These are phyloP conservation scores for Masticophis lateralis DNA, from an alignment of 2,797 vertebrate genomes.

Conservation along the genomic window DNA sequence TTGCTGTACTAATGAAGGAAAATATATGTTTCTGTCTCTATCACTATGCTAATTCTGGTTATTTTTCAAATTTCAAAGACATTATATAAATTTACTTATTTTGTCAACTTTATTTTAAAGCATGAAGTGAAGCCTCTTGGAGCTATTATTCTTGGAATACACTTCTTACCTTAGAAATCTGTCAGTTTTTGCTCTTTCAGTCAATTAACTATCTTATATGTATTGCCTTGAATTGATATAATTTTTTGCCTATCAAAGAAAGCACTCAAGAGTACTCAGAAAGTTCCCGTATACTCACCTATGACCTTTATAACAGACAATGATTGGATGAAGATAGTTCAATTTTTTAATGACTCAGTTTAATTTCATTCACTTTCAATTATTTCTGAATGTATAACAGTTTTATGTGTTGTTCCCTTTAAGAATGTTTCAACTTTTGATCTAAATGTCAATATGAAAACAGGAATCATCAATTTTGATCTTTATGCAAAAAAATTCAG, in stretches of 20 bases:
- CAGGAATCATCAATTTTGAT: conserved; percentile 46
- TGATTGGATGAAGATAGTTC: background rate
- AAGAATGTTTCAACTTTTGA: conserved; percentile 18
- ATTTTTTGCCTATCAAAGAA: conserved; percentile 8
- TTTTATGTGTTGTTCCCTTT: conserved; percentile 6
- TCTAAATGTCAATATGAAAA: conserved; percentile 41
- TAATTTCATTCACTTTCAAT: background rate
- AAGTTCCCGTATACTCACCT: background rate
- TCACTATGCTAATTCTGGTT: background rate
- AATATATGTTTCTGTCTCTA: background rate
- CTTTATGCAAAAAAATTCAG: conserved; percentile 50
- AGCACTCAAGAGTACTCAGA: background rate
- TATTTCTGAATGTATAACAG: background rate
- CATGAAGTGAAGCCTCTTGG: background rate
- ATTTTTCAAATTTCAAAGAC: conserved; percentile 1
- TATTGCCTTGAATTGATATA: background rate
- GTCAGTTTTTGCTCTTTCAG: background rate
- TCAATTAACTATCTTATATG: background rate
- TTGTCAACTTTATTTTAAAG: background rate
- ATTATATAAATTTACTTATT: background rate
- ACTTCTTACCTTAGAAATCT: background rate
- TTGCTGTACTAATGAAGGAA: conserved; percentile 1
- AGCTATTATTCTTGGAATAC: background rate
- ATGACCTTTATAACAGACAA: background rate
- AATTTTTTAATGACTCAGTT: background rate